These are phyloP conservation scores for Synchiropus splendidus DNA, from an alignment of 2,113 vertebrate genomes.

Conservation along the genomic window DNA sequence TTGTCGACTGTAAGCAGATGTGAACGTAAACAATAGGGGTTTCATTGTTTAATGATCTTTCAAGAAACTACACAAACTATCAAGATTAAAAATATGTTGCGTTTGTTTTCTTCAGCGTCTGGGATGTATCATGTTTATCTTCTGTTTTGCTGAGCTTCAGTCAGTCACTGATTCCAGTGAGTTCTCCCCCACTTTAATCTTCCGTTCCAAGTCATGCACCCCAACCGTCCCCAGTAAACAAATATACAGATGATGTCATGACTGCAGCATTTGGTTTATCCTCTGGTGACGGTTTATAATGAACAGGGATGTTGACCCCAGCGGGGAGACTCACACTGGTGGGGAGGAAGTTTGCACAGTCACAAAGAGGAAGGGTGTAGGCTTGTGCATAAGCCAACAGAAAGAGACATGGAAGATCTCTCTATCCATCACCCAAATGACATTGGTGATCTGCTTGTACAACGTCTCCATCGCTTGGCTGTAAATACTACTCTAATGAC, in stretches of 20 bases:
- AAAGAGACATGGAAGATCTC: background rate
- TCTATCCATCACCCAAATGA: background rate
- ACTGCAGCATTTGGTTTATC: constrained; percentile 48
- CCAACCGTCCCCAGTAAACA: constrained; percentile 25
- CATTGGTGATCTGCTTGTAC: background rate
- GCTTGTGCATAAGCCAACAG: constrained; percentile 4
- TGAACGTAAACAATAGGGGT: too few relatives aligned
- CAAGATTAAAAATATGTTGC: too few relatives aligned
- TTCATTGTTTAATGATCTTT: too few relatives aligned
- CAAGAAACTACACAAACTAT: too few relatives aligned
- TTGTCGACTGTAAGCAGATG: too few relatives aligned
- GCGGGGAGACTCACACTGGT: constrained; percentile 13
- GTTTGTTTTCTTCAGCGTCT: too few relatives aligned
- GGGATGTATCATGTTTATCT: too few relatives aligned
- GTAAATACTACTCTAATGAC: too few relatives aligned
- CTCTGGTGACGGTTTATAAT: constrained; percentile 38
- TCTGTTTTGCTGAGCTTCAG: too few relatives aligned
- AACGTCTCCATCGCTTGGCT: too few relatives aligned
- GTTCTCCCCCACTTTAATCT: constrained; percentile 1
- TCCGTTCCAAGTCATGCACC: constrained; percentile 1
- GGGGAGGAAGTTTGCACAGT: constrained; percentile 31
- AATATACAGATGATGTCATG: constrained; percentile 48
- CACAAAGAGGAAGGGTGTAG: constrained; percentile 11
- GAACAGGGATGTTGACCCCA: constrained; percentile 22
- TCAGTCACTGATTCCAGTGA: too few relatives aligned